Percentiles rank a stretch among this genome's conserved stretches.
Conservation (phyloP, 2,797 vertebrate species). For the Agapornis canus region DNA sequence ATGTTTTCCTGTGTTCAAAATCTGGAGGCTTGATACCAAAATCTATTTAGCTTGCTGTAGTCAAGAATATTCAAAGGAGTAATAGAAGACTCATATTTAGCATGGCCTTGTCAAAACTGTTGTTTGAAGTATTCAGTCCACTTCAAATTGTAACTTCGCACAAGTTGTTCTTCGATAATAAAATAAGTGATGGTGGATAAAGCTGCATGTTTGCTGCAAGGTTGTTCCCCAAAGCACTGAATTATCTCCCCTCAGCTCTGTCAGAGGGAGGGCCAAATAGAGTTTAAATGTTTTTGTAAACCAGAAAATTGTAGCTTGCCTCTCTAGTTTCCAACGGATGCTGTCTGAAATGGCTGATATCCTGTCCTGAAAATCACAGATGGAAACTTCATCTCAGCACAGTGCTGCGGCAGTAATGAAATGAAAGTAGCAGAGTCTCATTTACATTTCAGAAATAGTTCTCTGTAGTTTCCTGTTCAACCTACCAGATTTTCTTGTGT, state of each 20-base stretch:
- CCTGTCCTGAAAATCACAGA: conserved; percentile 62
- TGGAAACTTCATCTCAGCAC: conserved; percentile 60
- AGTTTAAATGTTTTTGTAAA: not conserved
- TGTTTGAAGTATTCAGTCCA: not conserved
- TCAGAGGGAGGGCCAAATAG: not conserved
- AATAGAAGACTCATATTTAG: not conserved
- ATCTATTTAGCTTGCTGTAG: not conserved
- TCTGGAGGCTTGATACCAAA: not conserved
- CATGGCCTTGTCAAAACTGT: not conserved
- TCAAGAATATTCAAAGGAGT: not conserved
- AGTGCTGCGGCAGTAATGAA: conserved; percentile 63
- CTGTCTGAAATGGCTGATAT: conserved; percentile 48
- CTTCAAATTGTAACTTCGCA: not conserved
- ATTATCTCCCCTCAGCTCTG: not conserved
- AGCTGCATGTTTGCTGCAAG: accelerated
- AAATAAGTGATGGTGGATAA: not conserved
- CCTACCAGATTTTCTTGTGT: conserved; percentile 47
- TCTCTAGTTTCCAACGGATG: not conserved
- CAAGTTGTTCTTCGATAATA: not conserved
- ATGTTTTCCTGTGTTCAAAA: not conserved
- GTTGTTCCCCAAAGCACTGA: not conserved
- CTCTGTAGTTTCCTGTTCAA: conserved; percentile 71
- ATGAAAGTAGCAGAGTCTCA: conserved; percentile 76
- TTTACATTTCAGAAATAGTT: conserved; percentile 78
- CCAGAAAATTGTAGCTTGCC: not conserved